Conservation (phyloP, 2,888 invertebrate species). For the Drosophila pullipes region DNA sequence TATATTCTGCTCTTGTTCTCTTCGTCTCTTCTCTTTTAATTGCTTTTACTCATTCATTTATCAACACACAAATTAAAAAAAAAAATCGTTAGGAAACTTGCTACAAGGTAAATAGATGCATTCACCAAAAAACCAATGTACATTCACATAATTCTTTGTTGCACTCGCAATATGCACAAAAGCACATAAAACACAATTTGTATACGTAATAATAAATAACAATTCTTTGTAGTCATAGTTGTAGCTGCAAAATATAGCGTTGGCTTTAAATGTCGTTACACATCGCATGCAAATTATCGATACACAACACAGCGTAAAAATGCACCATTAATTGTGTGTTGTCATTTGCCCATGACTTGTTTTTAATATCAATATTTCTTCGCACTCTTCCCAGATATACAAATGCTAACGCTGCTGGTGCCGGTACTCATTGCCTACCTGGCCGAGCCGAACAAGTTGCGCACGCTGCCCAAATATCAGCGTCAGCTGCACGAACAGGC, state of each 20-base stretch:
- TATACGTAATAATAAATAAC: slow-evolving; percentile 13
- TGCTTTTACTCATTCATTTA: slow-evolving; percentile 53
- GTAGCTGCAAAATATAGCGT: slow-evolving; percentile 39
- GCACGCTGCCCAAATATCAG: slow-evolving; percentile 88
- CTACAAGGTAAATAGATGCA: slow-evolving; percentile 87
- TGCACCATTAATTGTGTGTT: slow-evolving; percentile 34
- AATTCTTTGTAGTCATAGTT: slow-evolving; percentile 28
- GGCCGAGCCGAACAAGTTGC: slow-evolving; percentile 89
- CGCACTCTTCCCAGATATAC: slow-evolving; percentile 89
- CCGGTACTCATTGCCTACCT: slow-evolving; percentile 96
- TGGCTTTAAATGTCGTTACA: slow-evolving; percentile 71
- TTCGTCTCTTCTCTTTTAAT: slow-evolving; percentile 71
- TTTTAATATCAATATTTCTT: background rate
- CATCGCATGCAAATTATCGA: slow-evolving; percentile 55
- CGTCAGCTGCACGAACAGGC: slow-evolving; percentile 94
- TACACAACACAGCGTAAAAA: background rate
- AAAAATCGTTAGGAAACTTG: slow-evolving; percentile 86
- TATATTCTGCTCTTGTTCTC: slow-evolving; percentile 58
- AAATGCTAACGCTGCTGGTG: slow-evolving; percentile 94
- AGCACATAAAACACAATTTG: slow-evolving; percentile 23
- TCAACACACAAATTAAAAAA: slow-evolving; percentile 33
- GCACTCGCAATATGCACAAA: slow-evolving; percentile 40
- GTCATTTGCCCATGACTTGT: background rate
- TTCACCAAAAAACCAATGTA: slow-evolving; percentile 28
- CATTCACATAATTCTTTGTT: slow-evolving; percentile 45